Percentiles rank a stretch among this genome's conserved stretches.
Evolutionary conservation across 92 coral and sea anemone genomes (phyloP).

Genomic region (Phenganax stokvisi): DNA sequence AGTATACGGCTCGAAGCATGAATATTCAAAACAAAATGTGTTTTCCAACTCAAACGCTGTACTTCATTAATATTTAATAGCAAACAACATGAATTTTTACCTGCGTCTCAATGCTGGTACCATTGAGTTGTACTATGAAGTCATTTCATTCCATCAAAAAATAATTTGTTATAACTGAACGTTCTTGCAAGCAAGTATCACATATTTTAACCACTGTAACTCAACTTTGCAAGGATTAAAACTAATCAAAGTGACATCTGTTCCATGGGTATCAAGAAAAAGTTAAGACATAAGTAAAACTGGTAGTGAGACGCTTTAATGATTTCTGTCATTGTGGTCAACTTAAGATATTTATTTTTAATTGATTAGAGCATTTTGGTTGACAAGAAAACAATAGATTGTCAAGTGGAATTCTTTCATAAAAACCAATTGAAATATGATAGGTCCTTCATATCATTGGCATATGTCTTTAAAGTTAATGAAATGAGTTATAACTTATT

Average conservation of each 20-base stretch:
- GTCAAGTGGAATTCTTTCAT: no score
- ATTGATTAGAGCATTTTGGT: no score
- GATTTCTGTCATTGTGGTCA: not conserved
- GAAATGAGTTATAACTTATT: no score
- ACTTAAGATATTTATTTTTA: not conserved
- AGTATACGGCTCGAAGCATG: not conserved
- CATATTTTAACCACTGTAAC: not conserved
- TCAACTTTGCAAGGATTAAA: not conserved
- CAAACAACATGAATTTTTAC: not conserved
- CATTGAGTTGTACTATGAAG: not conserved
- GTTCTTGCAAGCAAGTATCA: not conserved
- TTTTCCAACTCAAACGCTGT: not conserved
- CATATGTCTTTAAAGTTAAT: no score
- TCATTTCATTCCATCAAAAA: not conserved
- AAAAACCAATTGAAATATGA: no score
- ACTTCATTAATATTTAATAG: conserved; percentile 7
- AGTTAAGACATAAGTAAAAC: not conserved
- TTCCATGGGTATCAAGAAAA: not conserved
- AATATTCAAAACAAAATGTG: not conserved
- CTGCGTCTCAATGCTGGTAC: not conserved
- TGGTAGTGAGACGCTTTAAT: not conserved
- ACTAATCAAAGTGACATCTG: not conserved
- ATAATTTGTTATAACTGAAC: not conserved
- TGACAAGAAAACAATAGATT: no score
- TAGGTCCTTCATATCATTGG: not conserved